phyloP scores from a whole-genome alignment of 1,140 invertebrate genomes.

The Drosophila oshimai region DNA sequence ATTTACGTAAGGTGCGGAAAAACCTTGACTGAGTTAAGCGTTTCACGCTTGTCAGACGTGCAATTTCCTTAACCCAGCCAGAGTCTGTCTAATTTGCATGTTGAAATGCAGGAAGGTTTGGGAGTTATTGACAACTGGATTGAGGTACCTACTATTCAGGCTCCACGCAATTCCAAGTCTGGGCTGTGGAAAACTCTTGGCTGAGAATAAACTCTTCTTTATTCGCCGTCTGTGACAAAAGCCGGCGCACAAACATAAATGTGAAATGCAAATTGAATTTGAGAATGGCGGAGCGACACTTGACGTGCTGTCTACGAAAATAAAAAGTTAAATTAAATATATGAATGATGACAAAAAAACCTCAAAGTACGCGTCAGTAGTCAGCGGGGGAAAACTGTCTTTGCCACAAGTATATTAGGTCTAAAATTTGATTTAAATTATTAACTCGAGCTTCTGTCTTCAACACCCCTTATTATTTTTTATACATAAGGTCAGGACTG shows the following conservation, averaged over 20 bases:
- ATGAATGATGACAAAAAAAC: slow-evolving; percentile 9
- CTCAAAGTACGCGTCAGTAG: background rate
- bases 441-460: background rate
- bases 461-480: background rate
- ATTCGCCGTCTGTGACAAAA: slow-evolving; percentile 40
- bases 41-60: slow-evolving; percentile 31
- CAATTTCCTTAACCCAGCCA: background rate
- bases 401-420: background rate
- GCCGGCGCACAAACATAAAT: slow-evolving; percentile 43
- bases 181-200: background rate
- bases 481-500: background rate
- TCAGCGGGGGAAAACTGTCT: background rate
- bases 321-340: slow-evolving; percentile 13
- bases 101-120: background rate
- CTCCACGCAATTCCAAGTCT: background rate
- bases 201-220: slow-evolving; percentile 40
- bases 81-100: slow-evolving; percentile 5
- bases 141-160: background rate
- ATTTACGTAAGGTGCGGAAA: slow-evolving; percentile 28
- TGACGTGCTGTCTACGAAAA: slow-evolving; percentile 65
- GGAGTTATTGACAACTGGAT: background rate
- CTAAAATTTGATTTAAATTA: background rate
- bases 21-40: slow-evolving; percentile 40
- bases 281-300: slow-evolving; percentile 52
- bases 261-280: slow-evolving; percentile 67